These are phyloP conservation scores for Chaetodon trifasciatus DNA, from an alignment of 2,797 vertebrate species.

Conservation along the genomic window DNA sequence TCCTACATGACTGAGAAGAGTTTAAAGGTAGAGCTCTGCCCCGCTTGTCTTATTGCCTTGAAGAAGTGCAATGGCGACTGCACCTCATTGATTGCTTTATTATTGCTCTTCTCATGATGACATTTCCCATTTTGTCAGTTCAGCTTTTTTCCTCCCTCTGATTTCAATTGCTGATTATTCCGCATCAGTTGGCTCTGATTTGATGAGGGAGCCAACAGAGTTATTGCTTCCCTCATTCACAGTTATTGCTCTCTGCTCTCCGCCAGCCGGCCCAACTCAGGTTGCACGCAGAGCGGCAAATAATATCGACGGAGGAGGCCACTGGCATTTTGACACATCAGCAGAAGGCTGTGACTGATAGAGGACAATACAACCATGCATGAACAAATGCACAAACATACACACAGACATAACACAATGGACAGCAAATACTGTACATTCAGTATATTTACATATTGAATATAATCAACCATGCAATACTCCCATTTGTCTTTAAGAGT, in stretches of 20 bases:
- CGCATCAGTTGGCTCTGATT: conserved; percentile 79
- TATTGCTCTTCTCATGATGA: conserved; percentile 80
- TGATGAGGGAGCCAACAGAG: conserved; percentile 80
- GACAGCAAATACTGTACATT: conserved; percentile 1
- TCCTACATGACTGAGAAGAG: conserved; percentile 19
- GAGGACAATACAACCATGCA: conserved; percentile 3
- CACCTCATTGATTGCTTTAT: conserved; percentile 82
- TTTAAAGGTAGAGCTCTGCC: conserved; percentile 24
- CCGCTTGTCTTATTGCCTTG: conserved; percentile 57
- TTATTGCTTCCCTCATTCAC: conserved; percentile 78
- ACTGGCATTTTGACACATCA: conserved; percentile 55
- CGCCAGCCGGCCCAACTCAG: conserved; percentile 18
- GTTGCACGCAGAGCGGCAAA: conserved; percentile 46
- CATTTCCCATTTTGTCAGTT: conserved; percentile 85
- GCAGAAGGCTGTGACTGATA: conserved; percentile 56
- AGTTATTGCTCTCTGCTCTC: conserved; percentile 67
- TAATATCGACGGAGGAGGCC: conserved; percentile 43
- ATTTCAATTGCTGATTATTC: conserved; percentile 86
- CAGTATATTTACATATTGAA: neutral
- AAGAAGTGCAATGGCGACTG: conserved; percentile 57
- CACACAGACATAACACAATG: neutral
- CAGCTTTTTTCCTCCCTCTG: conserved; percentile 78
- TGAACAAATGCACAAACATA: neutral
- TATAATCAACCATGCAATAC: neutral
- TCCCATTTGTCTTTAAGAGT: neutral